phyloP scores from a whole-genome alignment of 1,140 invertebrate genomes.

The Drosophila equinoxialis region DNA sequence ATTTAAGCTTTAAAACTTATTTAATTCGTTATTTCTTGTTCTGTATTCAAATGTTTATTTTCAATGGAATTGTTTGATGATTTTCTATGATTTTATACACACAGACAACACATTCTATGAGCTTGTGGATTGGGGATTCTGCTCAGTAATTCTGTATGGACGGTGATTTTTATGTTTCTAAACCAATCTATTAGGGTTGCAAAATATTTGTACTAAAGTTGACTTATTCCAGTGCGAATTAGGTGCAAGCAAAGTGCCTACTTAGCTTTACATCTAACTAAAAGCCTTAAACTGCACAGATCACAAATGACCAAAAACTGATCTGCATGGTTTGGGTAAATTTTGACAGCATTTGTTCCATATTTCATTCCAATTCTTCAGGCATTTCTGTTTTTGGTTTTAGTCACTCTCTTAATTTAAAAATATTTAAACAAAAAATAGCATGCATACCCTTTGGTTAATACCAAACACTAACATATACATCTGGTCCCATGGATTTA shows the following conservation, averaged over 20 bases:
- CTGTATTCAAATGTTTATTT: too few relatives aligned
- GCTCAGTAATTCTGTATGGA: too few relatives aligned
- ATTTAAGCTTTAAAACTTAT: too few relatives aligned
- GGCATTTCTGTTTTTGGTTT: background rate
- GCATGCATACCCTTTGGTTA: conserved; percentile 17
- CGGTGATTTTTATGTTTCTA: too few relatives aligned
- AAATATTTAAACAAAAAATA: background rate
- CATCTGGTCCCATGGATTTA: background rate
- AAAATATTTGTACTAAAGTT: background rate
- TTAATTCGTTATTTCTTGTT: too few relatives aligned
- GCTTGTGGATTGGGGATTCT: too few relatives aligned
- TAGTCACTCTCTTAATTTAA: background rate
- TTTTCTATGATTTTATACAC: too few relatives aligned
- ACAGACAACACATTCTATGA: too few relatives aligned
- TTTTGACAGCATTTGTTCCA: too few relatives aligned
- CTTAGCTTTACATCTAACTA: background rate
- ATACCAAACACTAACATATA: conserved; percentile 11
- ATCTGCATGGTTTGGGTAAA: background rate
- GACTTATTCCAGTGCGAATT: background rate
- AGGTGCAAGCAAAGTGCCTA: background rate
- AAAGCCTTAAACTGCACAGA: background rate
- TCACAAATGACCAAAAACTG: background rate
- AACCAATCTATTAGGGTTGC: too few relatives aligned
- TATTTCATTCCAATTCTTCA: background rate
- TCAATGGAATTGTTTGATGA: too few relatives aligned